phyloP scores from a whole-genome alignment of 1,140 invertebrate genomes.

The Lepidostoma basale region DNA sequence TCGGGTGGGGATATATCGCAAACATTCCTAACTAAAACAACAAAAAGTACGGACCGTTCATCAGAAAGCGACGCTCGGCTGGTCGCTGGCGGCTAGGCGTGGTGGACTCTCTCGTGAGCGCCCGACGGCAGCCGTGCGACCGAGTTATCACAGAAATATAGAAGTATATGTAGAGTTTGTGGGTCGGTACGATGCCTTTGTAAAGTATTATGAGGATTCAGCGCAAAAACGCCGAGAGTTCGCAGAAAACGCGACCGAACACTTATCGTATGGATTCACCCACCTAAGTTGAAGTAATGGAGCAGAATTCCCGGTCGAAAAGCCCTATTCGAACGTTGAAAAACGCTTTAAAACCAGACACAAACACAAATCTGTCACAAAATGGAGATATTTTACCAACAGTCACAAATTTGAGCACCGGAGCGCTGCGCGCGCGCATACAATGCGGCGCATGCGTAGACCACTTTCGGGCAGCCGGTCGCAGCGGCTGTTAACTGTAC shows the following conservation, averaged over 20 bases:
- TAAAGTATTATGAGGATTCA: conserved; percentile 19
- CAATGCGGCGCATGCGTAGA: conserved; percentile 34
- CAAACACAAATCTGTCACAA: conserved; percentile 64
- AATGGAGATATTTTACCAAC: conserved; percentile 59
- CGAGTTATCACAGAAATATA: conserved; percentile 63
- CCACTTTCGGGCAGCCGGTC: background rate
- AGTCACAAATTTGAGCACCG: conserved; percentile 28
- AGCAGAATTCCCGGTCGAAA: background rate
- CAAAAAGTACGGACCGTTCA: conserved; percentile 8
- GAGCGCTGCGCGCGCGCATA: conserved; percentile 51
- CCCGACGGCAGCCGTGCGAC: conserved; percentile 56
- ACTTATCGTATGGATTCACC: background rate
- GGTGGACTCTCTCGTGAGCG: conserved; percentile 53
- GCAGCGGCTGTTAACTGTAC: background rate
- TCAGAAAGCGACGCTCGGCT: conserved; percentile 5
- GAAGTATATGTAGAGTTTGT: conserved; percentile 57
- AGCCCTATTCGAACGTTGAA: background rate
- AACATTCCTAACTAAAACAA: conserved; percentile 31
- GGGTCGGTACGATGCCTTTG: conserved; percentile 48
- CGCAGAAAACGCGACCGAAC: background rate
- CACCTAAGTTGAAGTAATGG: background rate
- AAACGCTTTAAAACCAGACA: conserved; percentile 56
- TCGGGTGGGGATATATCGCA: conserved; percentile 36
- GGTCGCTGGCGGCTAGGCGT: conserved; percentile 23
- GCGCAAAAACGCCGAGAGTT: background rate